Percentiles rank a stretch among this genome's conserved stretches.
These are phyloP conservation scores for Seira sanloemensis DNA, from an alignment of 2,888 invertebrate genomes.

Conservation along the genomic window DNA sequence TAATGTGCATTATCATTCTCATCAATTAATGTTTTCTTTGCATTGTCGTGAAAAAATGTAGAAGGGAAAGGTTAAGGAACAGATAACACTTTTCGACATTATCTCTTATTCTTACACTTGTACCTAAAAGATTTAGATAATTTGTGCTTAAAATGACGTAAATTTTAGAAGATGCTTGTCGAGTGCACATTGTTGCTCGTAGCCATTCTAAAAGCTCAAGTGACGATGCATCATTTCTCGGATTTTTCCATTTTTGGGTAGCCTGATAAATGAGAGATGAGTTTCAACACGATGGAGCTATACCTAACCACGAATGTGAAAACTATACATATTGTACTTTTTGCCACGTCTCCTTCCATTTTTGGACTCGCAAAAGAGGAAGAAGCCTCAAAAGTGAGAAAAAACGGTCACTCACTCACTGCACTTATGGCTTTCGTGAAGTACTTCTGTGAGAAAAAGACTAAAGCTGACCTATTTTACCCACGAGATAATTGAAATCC, in stretches of 20 bases:
- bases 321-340: background rate
- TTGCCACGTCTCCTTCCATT: background rate
- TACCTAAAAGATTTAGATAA: no score
- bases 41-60: no score
- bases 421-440: constrained; percentile 14
- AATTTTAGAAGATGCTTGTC: no score
- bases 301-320: background rate
- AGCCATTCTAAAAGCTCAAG: no score
- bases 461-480: constrained; percentile 44
- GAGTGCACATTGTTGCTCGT: no score
- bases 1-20: no score
- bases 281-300: constrained; percentile 24
- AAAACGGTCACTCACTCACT: constrained; percentile 22
- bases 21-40: no score
- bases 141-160: constrained; percentile 57
- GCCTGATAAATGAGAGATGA: constrained; percentile 19
- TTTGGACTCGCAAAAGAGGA: background rate
- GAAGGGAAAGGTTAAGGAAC: no score
- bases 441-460: constrained; percentile 27
- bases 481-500: constrained; percentile 58
- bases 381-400: constrained; percentile 21
- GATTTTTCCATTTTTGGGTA: constrained; percentile 15
- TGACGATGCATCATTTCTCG: background rate
- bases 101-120: no score
- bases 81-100: no score